Percentiles rank a stretch among this genome's conserved stretches.
These are phyloP conservation scores for Leucoma salicis DNA, from an alignment of 2,888 invertebrate species.

Conservation along the genomic window DNA sequence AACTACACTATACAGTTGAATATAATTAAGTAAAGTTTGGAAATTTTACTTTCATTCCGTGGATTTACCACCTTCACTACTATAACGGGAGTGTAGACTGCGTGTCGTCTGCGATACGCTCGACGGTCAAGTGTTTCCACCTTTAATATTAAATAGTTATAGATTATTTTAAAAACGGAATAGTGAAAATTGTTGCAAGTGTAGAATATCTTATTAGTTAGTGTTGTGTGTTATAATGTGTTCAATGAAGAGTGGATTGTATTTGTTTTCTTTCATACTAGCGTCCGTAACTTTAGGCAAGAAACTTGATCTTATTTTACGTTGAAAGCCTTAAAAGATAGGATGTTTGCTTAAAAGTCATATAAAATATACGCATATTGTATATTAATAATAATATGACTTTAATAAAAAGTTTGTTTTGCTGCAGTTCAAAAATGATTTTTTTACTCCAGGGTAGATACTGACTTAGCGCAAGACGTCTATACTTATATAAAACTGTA, in stretches of 20 bases:
- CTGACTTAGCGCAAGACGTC: too few species aligned
- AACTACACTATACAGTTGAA: background rate
- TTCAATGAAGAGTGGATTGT: slow-evolving; percentile 42
- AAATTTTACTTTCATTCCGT: slow-evolving; percentile 25
- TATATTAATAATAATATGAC: too few species aligned
- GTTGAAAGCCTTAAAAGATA: too few species aligned
- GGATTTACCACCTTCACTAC: background rate
- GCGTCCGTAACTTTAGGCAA: slow-evolving; percentile 45
- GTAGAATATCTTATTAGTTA: slow-evolving; percentile 5
- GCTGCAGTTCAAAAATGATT: too few species aligned
- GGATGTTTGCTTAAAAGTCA: too few species aligned
- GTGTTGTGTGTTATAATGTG: slow-evolving; percentile 44
- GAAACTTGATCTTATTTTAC: too few species aligned
- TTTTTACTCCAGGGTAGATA: too few species aligned
- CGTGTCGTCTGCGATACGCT: slow-evolving; percentile 7
- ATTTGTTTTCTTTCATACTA: slow-evolving; percentile 42
- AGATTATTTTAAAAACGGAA: background rate
- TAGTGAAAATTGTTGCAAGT: slow-evolving; percentile 4
- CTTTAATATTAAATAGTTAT: background rate
- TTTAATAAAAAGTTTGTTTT: too few species aligned
- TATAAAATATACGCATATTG: too few species aligned
- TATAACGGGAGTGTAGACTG: slow-evolving; percentile 1
- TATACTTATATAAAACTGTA: too few species aligned
- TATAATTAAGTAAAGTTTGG: background rate
- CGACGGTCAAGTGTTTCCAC: background rate